A percentile compares a stretch with the other conserved stretches of the same genome.
Evolutionary conservation across 2,113 vertebrate species (phyloP).

Genomic region (Strigops habroptila): DNA sequence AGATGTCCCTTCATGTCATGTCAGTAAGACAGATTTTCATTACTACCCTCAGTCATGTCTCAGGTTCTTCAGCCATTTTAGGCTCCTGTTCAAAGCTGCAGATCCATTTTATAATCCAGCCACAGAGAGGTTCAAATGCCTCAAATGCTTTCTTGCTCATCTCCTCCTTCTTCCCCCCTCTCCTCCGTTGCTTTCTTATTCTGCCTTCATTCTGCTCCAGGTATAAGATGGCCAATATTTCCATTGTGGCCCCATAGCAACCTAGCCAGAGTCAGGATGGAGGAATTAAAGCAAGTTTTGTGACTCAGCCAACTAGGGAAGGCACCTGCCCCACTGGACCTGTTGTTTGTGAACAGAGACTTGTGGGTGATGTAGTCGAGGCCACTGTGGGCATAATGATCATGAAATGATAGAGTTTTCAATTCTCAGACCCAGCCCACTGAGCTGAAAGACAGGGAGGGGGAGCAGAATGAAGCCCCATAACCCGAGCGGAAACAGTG

Average conservation of each 20-base stretch:
- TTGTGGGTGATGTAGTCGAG: background rate
- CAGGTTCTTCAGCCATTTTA: background rate
- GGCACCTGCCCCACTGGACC: too few species aligned
- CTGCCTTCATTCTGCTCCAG: accelerated
- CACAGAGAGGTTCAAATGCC: background rate
- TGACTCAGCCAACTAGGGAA: background rate
- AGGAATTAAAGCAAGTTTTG: background rate
- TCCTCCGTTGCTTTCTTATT: background rate
- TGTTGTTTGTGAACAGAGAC: background rate
- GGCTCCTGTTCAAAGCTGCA: background rate
- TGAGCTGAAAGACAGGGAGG: background rate
- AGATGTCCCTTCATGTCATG: background rate
- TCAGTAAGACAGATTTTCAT: background rate
- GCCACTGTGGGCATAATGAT: background rate
- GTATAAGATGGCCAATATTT: background rate
- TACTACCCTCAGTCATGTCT: background rate
- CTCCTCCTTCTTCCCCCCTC: accelerated
- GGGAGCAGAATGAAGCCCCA: background rate
- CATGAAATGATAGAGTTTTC: background rate
- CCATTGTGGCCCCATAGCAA: background rate
- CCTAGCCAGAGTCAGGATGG: background rate
- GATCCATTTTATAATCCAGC: background rate
- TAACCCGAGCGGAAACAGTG: background rate
- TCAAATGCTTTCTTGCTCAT: background rate
- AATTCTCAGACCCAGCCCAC: background rate